Conservation (phyloP, 2,113 vertebrate species). For the Oostethus manadensis region DNA sequence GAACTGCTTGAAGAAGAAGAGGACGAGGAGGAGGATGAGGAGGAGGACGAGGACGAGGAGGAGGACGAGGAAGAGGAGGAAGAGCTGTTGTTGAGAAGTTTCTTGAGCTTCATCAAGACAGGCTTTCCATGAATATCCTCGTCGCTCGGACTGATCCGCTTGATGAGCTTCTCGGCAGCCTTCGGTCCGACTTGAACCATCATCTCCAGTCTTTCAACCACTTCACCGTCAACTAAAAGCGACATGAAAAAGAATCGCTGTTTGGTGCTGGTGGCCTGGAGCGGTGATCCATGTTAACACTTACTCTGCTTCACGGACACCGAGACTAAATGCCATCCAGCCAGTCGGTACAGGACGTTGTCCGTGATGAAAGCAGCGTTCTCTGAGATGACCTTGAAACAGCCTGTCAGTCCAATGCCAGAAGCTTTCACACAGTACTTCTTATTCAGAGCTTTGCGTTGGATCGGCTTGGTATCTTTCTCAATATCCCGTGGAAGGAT, state of each 20-base stretch:
- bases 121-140: constrained; percentile 40
- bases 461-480: not conserved
- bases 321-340: constrained; percentile 65
- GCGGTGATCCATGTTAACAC: not conserved
- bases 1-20: constrained; percentile 44
- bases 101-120: constrained; percentile 69
- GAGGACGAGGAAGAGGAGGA: constrained; percentile 32
- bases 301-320: constrained; percentile 69
- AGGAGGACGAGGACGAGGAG: constrained; percentile 28
- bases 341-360: constrained; percentile 51
- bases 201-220: constrained; percentile 73
- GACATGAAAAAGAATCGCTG: not conserved
- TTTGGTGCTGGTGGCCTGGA: not conserved
- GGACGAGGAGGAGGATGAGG: constrained; percentile 26
- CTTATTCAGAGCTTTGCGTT: constrained; percentile 16
- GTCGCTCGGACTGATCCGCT: constrained; percentile 49
- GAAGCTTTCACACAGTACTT: constrained; percentile 51
- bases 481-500: constrained; percentile 20
- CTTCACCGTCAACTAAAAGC: constrained; percentile 56
- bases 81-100: constrained; percentile 57
- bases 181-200: constrained; percentile 72
- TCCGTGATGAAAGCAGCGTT: constrained; percentile 64
- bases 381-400: constrained; percentile 52
- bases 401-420: constrained; percentile 64
- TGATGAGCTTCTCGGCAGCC: constrained; percentile 70